Percentiles rank a stretch among this genome's conserved stretches.
Evolutionary conservation across 2,888 invertebrate genomes (phyloP).

Genomic region (Eristalis intricaria): DNA sequence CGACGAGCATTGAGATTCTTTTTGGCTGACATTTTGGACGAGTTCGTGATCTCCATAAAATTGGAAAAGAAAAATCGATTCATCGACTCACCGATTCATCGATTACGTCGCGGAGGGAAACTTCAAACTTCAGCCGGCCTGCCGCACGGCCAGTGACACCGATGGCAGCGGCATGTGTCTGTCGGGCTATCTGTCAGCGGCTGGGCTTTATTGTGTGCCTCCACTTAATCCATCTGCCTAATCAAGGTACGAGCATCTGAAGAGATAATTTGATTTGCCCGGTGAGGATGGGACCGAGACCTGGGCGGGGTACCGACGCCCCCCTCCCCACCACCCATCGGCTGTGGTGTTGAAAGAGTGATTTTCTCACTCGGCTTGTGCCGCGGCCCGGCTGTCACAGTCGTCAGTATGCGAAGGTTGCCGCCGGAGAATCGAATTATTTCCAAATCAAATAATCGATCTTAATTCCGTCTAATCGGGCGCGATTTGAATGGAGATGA

Average conservation of each 20-base stretch:
- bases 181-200: slow-evolving; percentile 61
- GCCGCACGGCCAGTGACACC: slow-evolving; percentile 22
- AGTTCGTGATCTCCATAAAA: slow-evolving; percentile 69
- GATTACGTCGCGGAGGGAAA: slow-evolving; percentile 18
- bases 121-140: slow-evolving; percentile 39
- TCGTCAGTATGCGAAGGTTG: slow-evolving; percentile 57
- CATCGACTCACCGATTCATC: slow-evolving; percentile 27
- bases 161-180: slow-evolving; percentile 58
- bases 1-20: slow-evolving; percentile 27
- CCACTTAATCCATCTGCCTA: slow-evolving; percentile 64
- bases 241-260: slow-evolving; percentile 51
- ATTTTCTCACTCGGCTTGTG: slow-evolving; percentile 58
- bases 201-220: slow-evolving; percentile 58
- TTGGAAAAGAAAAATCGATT: slow-evolving; percentile 41
- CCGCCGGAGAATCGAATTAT: slow-evolving; percentile 64
- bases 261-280: slow-evolving; percentile 62
- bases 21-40: slow-evolving; percentile 58
- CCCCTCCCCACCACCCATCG: neutral
- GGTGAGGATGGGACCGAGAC: slow-evolving; percentile 36
- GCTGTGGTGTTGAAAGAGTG: slow-evolving; percentile 61
- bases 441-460: slow-evolving; percentile 81
- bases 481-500: slow-evolving; percentile 23
- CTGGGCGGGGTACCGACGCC: neutral
- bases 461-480: slow-evolving; percentile 76
- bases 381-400: slow-evolving; percentile 38